Conservation (phyloP, 1,140 invertebrate genomes). For the Papilio helenus region DNA sequence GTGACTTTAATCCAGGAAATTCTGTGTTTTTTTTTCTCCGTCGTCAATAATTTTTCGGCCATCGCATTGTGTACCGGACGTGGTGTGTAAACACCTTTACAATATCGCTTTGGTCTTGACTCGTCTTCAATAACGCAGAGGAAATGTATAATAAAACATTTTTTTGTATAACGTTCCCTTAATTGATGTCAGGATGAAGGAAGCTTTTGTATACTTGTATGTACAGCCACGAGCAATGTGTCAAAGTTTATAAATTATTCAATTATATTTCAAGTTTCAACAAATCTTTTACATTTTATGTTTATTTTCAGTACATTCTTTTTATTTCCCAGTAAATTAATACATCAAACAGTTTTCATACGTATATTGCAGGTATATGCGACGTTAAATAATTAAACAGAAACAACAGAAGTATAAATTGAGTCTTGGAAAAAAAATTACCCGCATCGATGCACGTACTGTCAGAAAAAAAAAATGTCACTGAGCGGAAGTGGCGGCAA, state of each 20-base stretch:
- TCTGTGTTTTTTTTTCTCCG: constrained; percentile 27
- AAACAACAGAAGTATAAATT: constrained; percentile 31
- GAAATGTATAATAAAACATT: constrained; percentile 31
- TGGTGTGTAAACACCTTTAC: constrained; percentile 44
- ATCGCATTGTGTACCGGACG: constrained; percentile 39
- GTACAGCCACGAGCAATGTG: not conserved
- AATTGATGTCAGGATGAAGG: constrained; percentile 9
- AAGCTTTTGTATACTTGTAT: not conserved
- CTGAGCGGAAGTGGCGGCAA: constrained; percentile 52
- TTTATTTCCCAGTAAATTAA: too few relatives aligned
- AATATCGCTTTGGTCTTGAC: constrained; percentile 31
- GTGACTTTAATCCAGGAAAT: constrained; percentile 34
- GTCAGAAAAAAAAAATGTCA: constrained; percentile 50
- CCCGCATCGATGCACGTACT: constrained; percentile 46
- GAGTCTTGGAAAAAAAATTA: constrained; percentile 40
- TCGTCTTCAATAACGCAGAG: constrained; percentile 38
- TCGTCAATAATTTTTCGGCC: constrained; percentile 26
- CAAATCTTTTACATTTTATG: too few relatives aligned
- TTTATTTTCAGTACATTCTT: too few relatives aligned
- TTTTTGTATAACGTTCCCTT: constrained; percentile 29
- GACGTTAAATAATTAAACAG: constrained; percentile 19
- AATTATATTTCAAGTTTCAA: too few relatives aligned
- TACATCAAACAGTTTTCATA: too few relatives aligned
- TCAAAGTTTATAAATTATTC: too few relatives aligned
- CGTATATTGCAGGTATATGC: too few relatives aligned